These are phyloP conservation scores for Dendroctonus valens DNA, from an alignment of 1,140 invertebrate genomes.

Conservation along the genomic window DNA sequence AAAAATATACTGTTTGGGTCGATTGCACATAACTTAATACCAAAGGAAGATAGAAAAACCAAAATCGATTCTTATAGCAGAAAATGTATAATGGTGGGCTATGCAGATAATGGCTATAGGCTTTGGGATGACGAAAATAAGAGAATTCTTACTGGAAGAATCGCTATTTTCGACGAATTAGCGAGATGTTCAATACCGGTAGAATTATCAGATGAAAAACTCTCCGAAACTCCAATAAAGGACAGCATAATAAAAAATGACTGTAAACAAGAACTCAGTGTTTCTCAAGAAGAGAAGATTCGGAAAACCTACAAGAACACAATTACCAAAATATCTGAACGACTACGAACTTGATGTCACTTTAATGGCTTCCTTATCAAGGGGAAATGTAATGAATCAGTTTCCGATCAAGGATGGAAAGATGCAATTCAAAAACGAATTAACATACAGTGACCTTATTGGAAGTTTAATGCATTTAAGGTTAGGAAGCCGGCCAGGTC, in stretches of 20 bases:
- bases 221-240: too few relatives aligned
- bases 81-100: slow-evolving; percentile 37
- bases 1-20: slow-evolving; percentile 46
- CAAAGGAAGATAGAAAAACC: slow-evolving; percentile 21
- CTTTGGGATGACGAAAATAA: slow-evolving; percentile 37
- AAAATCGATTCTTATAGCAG: slow-evolving; percentile 37
- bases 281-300: too few relatives aligned
- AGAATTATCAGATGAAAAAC: too few relatives aligned
- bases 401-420: too few relatives aligned
- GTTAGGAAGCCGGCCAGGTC: slow-evolving; percentile 48
- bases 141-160: slow-evolving; percentile 39
- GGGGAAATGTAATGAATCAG: too few relatives aligned
- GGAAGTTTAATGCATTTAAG: slow-evolving; percentile 49
- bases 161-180: slow-evolving; percentile 44
- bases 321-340: too few relatives aligned
- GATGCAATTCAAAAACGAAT: not conserved
- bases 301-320: too few relatives aligned
- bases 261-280: too few relatives aligned
- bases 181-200: too few relatives aligned
- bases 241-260: too few relatives aligned
- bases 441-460: slow-evolving; percentile 46
- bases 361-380: too few relatives aligned
- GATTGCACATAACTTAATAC: slow-evolving; percentile 38
- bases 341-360: too few relatives aligned
- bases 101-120: slow-evolving; percentile 34